Evolutionary conservation across 2,888 invertebrate genomes (phyloP), one percentile per base, ranked within the genome.

Genomic region (Syritta pipiens): DNA sequence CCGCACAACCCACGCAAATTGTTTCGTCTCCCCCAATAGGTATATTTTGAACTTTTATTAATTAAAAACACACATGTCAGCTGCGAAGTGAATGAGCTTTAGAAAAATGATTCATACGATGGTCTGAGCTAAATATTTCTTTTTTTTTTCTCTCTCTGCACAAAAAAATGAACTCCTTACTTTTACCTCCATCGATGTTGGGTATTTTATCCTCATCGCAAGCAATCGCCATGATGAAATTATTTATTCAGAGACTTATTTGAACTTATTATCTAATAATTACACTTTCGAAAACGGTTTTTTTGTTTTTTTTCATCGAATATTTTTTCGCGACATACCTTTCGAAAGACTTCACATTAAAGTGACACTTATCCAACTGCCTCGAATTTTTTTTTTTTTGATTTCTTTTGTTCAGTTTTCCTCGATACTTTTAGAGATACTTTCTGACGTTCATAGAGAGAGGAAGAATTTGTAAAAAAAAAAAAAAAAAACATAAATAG

Each of bases 281-380:
- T 32, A 22, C 22, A 60, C 46, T 59, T 59, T 59, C 42, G 42
- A 42, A 32, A 32, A 46, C 10, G 3, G 32, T 28, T 28, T 7
- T 28, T 19, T 51, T 32, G 7, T 26, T 20, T 5, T 12, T 3
- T 10, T 17, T 49, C 6, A 17, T 14, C 9, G 17, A 5, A 37
- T 37, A 44, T 44, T 65, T 24, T 35, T 65, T 35, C 4, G 44
- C 53, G 35, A 35, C 22, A 9, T n/a, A 0, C 17, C n/a, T 42
- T 42, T 6, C 4, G 10, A 12, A 24, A 12, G 22, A 7, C 7
- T 7, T 60, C 51, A 12, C 22, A 42, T 60, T 55, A 67, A 67
- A 55, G 28, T 71, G 69, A 60, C 69, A 71, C 10, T 60, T 51
- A 53, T 35, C 42, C 24, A 22, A 59, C 19, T 55, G 44, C 35